Evolutionary conservation across 2,888 invertebrate species (phyloP).

Genomic region (Dendrolimus pini): DNA sequence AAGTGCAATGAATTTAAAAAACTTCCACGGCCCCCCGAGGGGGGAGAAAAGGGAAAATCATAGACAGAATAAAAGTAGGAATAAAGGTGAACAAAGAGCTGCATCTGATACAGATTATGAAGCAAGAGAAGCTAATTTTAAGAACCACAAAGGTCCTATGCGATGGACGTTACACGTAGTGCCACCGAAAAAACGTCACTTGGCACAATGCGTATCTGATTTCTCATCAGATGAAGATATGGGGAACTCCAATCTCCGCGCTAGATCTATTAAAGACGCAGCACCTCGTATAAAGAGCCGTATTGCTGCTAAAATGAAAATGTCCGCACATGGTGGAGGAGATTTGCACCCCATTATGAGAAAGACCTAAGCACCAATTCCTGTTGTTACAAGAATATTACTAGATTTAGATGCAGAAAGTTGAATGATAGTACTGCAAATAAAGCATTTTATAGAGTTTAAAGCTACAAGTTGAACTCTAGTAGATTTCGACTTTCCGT

Average conservation of each 20-base stretch:
- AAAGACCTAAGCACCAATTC: constrained; percentile 36
- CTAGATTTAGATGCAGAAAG: too few species aligned
- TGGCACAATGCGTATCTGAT: constrained; percentile 56
- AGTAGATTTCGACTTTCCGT: too few species aligned
- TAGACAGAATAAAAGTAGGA: constrained; percentile 44
- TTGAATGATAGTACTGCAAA: too few species aligned
- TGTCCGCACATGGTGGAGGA: constrained; percentile 65
- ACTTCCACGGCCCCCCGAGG: constrained; percentile 73
- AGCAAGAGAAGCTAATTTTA: constrained; percentile 37
- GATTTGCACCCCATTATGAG: constrained; percentile 62
- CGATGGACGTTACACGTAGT: constrained; percentile 57
- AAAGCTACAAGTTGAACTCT: too few species aligned
- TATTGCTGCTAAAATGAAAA: constrained; percentile 46
- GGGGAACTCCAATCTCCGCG: constrained; percentile 21
- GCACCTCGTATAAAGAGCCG: constrained; percentile 47
- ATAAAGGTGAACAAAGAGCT: constrained; percentile 49
- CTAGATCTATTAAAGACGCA: constrained; percentile 46
- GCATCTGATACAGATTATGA: constrained; percentile 67
- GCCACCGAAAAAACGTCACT: constrained; percentile 60
- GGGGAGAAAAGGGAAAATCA: constrained; percentile 71
- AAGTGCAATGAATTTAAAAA: constrained; percentile 69
- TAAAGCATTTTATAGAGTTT: too few species aligned
- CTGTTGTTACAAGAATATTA: too few species aligned
- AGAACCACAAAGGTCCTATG: constrained; percentile 47
- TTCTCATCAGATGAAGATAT: constrained; percentile 61